Evolutionary conservation across 2,888 invertebrate genomes (phyloP).

Genomic region (Coenonympha arcania): DNA sequence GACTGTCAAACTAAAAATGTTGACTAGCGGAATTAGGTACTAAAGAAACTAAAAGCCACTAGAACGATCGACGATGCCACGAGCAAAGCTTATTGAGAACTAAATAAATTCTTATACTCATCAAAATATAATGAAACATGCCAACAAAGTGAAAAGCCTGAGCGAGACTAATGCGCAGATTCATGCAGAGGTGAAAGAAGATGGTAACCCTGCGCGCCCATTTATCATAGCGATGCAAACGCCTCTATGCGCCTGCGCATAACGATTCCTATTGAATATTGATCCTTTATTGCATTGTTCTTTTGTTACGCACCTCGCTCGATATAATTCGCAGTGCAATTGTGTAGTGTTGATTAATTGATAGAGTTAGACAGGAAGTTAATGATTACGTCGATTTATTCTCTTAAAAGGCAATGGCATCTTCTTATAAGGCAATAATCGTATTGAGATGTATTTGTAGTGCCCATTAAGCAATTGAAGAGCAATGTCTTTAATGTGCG

Average conservation of each 20-base stretch:
- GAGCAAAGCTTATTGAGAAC: too few species aligned
- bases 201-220: not conserved
- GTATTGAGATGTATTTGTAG: not conserved
- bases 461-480: not conserved
- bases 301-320: constrained; percentile 20
- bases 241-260: constrained; percentile 16
- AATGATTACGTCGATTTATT: not conserved
- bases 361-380: constrained; percentile 9
- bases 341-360: constrained; percentile 19
- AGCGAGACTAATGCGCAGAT: not conserved
- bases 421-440: too few species aligned
- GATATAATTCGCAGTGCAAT: constrained; percentile 18
- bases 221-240: constrained; percentile 8
- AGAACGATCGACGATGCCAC: too few species aligned
- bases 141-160: not conserved
- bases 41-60: too few species aligned
- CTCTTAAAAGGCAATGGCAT: not conserved
- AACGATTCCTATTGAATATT: constrained; percentile 16
- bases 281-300: constrained; percentile 19
- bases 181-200: constrained; percentile 4
- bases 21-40: too few species aligned
- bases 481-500: not conserved
- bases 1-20: too few species aligned
- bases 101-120: too few species aligned
- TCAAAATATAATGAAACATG: not conserved